These are phyloP conservation scores for Sebastiscus albofasciatus DNA, from an alignment of 2,797 vertebrate genomes.

Conservation along the genomic window DNA sequence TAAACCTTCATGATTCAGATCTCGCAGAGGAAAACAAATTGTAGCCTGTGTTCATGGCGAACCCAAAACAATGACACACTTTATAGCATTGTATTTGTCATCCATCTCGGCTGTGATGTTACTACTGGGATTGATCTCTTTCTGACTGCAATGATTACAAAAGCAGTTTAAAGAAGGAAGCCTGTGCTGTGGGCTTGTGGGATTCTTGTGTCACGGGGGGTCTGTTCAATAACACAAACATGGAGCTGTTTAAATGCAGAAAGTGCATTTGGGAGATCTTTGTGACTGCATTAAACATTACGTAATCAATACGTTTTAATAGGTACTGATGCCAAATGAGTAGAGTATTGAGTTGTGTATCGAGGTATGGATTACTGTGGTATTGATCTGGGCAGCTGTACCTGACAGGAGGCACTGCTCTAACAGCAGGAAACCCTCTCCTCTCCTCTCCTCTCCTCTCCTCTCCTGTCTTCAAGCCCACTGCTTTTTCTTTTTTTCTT, in stretches of 20 bases:
- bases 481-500: neutral
- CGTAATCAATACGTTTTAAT: constrained; percentile 51
- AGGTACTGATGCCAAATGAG: constrained; percentile 33
- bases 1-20: neutral
- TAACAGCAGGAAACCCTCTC: neutral
- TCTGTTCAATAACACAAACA: neutral
- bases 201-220: neutral
- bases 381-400: constrained; percentile 35
- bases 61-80: neutral
- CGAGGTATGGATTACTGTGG: constrained; percentile 40
- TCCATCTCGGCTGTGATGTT: neutral
- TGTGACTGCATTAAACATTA: constrained; percentile 36
- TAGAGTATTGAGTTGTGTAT: constrained; percentile 33
- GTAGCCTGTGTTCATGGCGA: neutral
- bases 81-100: neutral
- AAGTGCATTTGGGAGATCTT: constrained; percentile 14
- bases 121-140: neutral
- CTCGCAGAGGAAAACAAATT: neutral
- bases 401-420: constrained; percentile 1
- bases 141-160: neutral
- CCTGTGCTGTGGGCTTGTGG: neutral
- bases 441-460: neutral
- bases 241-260: constrained; percentile 24
- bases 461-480: neutral
- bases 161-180: neutral